Base-by-base conservation (phyloP, 2,797 vertebrate genomes). In the Lepilemur septentrionalis region DNA sequence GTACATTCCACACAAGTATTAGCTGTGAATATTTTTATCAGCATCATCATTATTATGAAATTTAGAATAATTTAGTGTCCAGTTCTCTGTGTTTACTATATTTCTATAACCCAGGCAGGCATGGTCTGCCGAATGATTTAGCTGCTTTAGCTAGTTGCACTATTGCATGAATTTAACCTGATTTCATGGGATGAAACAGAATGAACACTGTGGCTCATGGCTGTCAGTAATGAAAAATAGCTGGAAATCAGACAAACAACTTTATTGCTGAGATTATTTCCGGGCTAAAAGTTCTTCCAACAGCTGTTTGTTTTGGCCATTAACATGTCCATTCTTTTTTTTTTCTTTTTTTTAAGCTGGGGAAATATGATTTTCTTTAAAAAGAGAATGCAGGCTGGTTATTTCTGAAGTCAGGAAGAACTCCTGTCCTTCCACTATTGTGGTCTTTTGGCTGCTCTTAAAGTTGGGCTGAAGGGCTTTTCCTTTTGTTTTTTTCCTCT, bases 231-330 rank as follows among this genome's bases (percentile, higher is more conserved):
- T 98, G 98, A 99, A 99, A 99, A 99, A 99, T 98, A 98, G 98
- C 98, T 98, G 98, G 98, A 98, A 99, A 98, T 98, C 98, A 98
- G 98, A 98, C 99, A 99, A 99, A 99, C 98, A 98, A 97, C 98
- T 98, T 98, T 98, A 98, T 98, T 98, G 98, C 98, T 98, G 98
- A 98, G 98, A 98, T 98, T 99, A 98, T 99, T 99, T 99, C 99
- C 98, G 98, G 98, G 98, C 98, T 98, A 98, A 98, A 98, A 99
- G 98, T 98, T 98, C 98, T 98, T 98, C 98, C 98, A 99, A 98
- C 99, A 99, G 99, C 99, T 99, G 98, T 98, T 99, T 99, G 97
- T 98, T 98, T 99, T 99, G 98, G 98, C 98, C 83, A 95, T 97
- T 97, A 83, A 97, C 89, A 93, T 95, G 92, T 94, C 95, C 13